phyloP scores from a whole-genome alignment of 1,140 invertebrate genomes.

The Neotoxoptera formosana region DNA sequence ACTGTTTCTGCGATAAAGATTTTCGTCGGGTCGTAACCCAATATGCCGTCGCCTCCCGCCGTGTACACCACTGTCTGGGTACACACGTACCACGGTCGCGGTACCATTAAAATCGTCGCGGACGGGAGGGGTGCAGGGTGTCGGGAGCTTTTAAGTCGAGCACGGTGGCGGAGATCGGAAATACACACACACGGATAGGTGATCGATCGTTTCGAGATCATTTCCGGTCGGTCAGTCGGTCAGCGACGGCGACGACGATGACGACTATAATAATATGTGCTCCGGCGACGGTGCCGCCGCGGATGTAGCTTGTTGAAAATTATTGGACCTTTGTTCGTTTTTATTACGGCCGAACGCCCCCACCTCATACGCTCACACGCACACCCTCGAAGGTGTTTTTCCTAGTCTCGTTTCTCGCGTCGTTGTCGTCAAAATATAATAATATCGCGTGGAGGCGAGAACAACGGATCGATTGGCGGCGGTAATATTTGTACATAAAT shows the following conservation, averaged over 20 bases:
- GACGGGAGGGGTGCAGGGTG: not conserved
- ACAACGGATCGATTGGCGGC: not conserved
- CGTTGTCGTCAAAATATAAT: not conserved
- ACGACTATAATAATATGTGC: not conserved
- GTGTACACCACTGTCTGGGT: not conserved
- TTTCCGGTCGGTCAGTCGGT: not conserved
- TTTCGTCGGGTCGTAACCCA: slow-evolving; percentile 15
- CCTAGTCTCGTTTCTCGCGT: not conserved
- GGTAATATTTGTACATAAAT: not conserved
- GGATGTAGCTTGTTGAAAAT: not conserved
- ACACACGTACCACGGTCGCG: not conserved
- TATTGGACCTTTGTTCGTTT: not conserved
- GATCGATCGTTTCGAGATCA: not conserved
- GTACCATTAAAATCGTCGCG: not conserved
- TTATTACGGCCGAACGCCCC: not conserved
- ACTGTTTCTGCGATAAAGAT: not conserved
- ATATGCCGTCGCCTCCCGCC: not conserved
- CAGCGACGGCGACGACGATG: not conserved
- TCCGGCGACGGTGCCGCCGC: not conserved
- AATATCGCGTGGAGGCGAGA: not conserved
- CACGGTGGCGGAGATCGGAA: not conserved
- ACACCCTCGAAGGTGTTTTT: not conserved
- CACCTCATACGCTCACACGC: too few relatives aligned
- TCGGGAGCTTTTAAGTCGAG: not conserved
- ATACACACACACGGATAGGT: not conserved